Base-by-base conservation (phyloP, 35 echinoderm and acorn worm genomes). In the Lytechinus variegatus region DNA sequence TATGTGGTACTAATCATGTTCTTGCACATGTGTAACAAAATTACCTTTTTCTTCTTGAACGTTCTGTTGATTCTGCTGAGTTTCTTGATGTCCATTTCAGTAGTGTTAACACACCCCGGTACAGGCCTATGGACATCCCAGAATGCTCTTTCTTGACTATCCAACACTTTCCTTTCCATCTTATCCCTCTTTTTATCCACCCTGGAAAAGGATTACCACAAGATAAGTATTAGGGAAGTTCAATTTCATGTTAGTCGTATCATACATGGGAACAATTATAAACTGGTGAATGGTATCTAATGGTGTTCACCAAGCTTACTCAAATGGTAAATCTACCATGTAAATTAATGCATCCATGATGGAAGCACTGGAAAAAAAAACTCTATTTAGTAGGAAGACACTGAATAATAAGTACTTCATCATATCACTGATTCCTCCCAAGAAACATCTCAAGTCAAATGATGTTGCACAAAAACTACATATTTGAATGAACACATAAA, bases 1-100 rank as follows among this genome's bases (percentile, higher is more conserved):
- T 44, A 44, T 44, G 33, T 44, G 33, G 33, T 44, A 44, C 33
- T 44, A 44, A 44, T 44, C 2, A 2, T 44, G 33, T 44, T 44
- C 33, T 44, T 51, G 28, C 88, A 90, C 96, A 44, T 44, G 33
- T 44, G 33, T 44, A 44, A 44, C 33, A 44, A 44, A 44, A 44
- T 97, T 71, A 99, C 98, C 97, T 99, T 99, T 94, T 99, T 99
- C 94, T 96, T 99, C 94, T 99, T 99, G 86, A 94, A 96, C 6
- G 98, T 97, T 79, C 97, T 97, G 92, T 99, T 99, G 94, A 99
- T 97, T 61, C 98, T 96, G 72, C 97, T 97, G 19, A 97, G 94
- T 92, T 99, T 99, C 91, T 99, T 99, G 86, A 99, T 99, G 54
- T 99, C 98, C 98, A 99, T 99, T 87, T 99, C 98, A 90, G 98